Evolutionary conservation across 2,888 invertebrate genomes (phyloP), one percentile per base, ranked within the genome.

Genomic region (Luperina testacea): DNA sequence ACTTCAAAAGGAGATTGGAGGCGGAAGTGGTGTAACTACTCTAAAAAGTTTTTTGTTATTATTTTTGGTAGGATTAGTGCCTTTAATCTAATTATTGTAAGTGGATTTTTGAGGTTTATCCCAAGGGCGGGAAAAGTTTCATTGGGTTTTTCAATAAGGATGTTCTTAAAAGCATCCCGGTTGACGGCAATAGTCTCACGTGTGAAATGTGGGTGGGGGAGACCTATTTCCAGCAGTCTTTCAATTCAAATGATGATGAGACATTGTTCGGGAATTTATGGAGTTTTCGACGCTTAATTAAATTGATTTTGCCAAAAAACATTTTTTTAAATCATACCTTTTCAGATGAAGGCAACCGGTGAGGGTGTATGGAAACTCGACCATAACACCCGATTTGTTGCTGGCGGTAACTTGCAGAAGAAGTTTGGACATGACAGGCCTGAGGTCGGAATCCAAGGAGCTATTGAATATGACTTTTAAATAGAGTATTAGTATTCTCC

Each of bases 21-120:
- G 94, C 1, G 91, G 91, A 0, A 91, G 92, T 78, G 93, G 92
- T 38, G 95, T 95, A 76, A 93, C 94, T 90, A 78, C 2, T 59
- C 5, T 4, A 11, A 15, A 48, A n/a, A 20, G 2, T 3, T 53
- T 3, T 8, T 71, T 24, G 27, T 6, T 20, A 48, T n/a, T 1
- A 9, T 45, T 11, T 20, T 20, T 38, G 6, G 1, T 38, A 2
- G 4, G 38, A n/a, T 24, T 7, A 27, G 7, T 20, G 15, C 20
- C 6, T 15, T 42, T 67, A 5, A n/a, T 68, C 27, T 27, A 20
- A 6, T 45, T 1, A 27, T n/a, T 2, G 9, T 20, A 20, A 68
- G 27, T 68, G 45, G 3, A 0, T 27, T 27, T 6, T 15, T 27
- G 9, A 1, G 20, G 1, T 70, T 0, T n/a, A 24, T 27, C 0